Base-by-base conservation (phyloP, 2,113 vertebrate genomes). In the Percina caprodes region DNA sequence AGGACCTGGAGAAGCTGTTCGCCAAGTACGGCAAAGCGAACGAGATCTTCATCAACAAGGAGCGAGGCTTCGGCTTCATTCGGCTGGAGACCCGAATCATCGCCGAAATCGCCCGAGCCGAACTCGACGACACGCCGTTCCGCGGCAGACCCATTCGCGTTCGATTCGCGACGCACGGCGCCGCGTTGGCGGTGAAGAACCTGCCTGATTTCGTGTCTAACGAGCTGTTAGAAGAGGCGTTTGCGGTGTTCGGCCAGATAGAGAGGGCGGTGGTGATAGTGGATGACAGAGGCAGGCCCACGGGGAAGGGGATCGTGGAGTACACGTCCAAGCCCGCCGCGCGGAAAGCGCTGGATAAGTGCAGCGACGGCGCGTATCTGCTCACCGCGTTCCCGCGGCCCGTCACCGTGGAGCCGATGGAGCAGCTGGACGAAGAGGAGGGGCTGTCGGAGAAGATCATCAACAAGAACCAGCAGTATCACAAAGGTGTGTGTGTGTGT, bases 1-100 rank as follows among this genome's bases (percentile, higher is more conserved):
- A 97, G 24, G 98, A 99, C 61, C 95, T 99, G 87, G 96, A 97
- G 82, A 98, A 97, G 89, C 93, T 99, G 7, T 99, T 99, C 92
- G 95, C 96, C 46, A 99, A 99, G 88, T 99, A 99, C 78, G 98
- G 98, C 6, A 98, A 98, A 79, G 96, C 98, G 55, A 97, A 96
- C 0, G 98, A 99, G 93, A 97, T 99, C 83, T 99, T 99, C 87
- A 98, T 99, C 89, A 98, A 99, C 92, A 99, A 99, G 88, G 98
- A 99, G 18, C 93, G 99, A 86, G 97, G 97, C 74, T 99, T 99
- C 92, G 98, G 97, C 65, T 99, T 99, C 94, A 99, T 99, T 85
- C 95, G 98, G 58, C 96, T 99, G 96, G 98, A 99, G 95, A 99
- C 98, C 5, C 95, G 97, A 80, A 99, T 98, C 74, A 95, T 99